phyloP scores from a whole-genome alignment of 1,140 invertebrate species.

The Drosophila tsacasi region DNA sequence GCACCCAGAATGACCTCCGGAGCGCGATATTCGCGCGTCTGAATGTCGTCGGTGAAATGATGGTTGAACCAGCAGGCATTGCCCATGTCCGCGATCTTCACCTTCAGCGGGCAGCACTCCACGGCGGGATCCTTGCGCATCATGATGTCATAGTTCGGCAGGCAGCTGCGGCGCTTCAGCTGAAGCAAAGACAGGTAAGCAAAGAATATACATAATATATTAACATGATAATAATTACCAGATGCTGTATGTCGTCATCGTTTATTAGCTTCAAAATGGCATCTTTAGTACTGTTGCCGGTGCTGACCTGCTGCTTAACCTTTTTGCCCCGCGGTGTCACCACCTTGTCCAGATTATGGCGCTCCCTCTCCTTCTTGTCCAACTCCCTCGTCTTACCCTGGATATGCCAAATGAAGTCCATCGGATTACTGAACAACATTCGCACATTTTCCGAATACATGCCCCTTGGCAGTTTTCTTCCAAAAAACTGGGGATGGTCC shows the following conservation, averaged over 20 bases:
- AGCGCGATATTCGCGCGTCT: conserved; percentile 98
- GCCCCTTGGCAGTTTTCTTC: not conserved
- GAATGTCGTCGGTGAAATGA: conserved; percentile 98
- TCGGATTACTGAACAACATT: conserved; percentile 16
- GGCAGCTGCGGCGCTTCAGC: not conserved
- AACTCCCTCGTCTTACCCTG: conserved; percentile 4
- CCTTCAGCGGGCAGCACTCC: conserved; percentile 92
- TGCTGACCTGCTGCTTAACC: not conserved
- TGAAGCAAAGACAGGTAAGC: not conserved
- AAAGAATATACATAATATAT: not conserved
- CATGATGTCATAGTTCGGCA: conserved; percentile 47
- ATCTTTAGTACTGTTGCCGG: too few relatives aligned
- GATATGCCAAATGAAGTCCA: conserved; percentile 35
- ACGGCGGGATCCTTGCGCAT: conserved; percentile 90
- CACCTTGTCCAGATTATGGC: conserved; percentile 3
- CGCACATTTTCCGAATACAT: not conserved
- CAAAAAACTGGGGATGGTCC: not conserved
- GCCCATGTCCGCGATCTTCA: conserved; percentile 98
- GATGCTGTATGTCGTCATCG: too few relatives aligned
- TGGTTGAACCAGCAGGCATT: conserved; percentile 99
- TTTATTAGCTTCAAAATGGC: too few relatives aligned
- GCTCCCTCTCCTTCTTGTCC: not conserved
- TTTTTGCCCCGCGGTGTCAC: not conserved
- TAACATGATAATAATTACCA: not conserved
- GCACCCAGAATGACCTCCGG: conserved; percentile 97